Evolutionary conservation across 23 tunicate genomes (phyloP), one percentile per base, ranked within the genome.

Genomic region (Phallusia fumigata): DNA sequence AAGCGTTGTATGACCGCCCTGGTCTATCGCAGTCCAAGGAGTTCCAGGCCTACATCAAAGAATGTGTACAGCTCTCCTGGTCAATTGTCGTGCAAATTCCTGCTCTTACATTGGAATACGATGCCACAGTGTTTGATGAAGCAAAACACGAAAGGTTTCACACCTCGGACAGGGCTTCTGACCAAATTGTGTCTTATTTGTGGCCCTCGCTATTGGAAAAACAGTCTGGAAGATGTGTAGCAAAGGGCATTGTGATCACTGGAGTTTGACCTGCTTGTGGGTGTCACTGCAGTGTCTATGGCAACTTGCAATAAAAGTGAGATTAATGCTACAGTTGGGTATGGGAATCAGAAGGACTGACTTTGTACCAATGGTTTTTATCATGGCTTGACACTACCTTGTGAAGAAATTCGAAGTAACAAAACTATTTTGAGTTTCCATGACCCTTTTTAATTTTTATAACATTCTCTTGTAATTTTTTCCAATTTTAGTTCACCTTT

Each of bases 161-260:
- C 77, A 93, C 97, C 0, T 88, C 97, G 8, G 97, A 93, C 74
- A 74, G 64, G 35, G 36, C 92, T 0, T 87, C 97, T 32, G 83
- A 81, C 65, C 83, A 84, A 53, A 79, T 93, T 58, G 82, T 88
- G 19, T 88, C 87, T 18, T 93, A 89, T 76, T 64, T 93, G 8
- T 93, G 97, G 97, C 97, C 97, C 0, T 77, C 89, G n/a, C 64
- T 93, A 84, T 80, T 93, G 18, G 92, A 84, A 73, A 81, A 78
- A 65, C 94, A 93, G 80, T 85, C 97, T 16, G 97, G 92, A 58
- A 84, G 85, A 77, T 93, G 97, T 76, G 85, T 88, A 2, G 81
- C 86, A 58, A 86, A 93, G 40, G 97, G 97, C 2, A 64, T 87
- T 24, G 97, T 93, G 22, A 50, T 93, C 0, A 93, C 97, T 44